Evolutionary conservation across 2,888 invertebrate species (phyloP).

Genomic region (Quadroppia sp.): DNA sequence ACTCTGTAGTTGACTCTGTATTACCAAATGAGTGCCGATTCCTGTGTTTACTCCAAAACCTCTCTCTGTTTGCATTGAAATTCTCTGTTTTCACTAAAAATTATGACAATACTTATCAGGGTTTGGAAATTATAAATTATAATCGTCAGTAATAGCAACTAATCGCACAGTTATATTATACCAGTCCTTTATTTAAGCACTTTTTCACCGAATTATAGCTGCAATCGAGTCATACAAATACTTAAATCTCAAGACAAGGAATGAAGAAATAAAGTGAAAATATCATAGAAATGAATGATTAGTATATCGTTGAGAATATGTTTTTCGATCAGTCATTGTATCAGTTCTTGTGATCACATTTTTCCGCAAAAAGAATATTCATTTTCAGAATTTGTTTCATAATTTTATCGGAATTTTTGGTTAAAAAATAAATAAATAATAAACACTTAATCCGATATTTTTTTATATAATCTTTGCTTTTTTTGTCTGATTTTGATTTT

Average conservation of each 20-base stretch:
- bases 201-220: conserved; percentile 11
- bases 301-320: not conserved
- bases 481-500: not conserved
- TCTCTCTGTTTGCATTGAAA: conserved; percentile 8
- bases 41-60: conserved; percentile 13
- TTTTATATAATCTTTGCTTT: not conserved
- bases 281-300: not conserved
- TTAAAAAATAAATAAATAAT: no score
- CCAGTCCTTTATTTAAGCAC: not conserved
- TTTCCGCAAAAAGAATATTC: not conserved
- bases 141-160: not conserved
- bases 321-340: not conserved
- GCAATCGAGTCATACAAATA: conserved; percentile 2
- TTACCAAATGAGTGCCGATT: conserved; percentile 20
- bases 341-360: not conserved
- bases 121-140: conserved; percentile 4
- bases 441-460: no score
- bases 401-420: no score
- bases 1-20: not conserved
- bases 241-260: not conserved
- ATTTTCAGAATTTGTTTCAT: not conserved
- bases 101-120: not conserved
- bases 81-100: not conserved
- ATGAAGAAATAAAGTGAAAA: not conserved
- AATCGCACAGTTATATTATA: not conserved